Base-by-base conservation (phyloP, 2,888 invertebrate species). In the Netelia inedita region DNA sequence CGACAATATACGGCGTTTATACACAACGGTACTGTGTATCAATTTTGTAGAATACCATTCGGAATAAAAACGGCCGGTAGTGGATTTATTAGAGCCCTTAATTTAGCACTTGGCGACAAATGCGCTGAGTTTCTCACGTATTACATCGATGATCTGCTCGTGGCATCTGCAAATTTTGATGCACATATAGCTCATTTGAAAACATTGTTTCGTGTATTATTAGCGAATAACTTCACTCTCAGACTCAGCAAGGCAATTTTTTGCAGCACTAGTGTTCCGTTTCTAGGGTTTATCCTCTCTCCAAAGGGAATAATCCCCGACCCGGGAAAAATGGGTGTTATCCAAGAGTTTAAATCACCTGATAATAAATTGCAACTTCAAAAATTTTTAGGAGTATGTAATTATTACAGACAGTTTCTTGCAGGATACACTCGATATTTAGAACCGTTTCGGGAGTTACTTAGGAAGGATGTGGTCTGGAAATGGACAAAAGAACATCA, bases 351-450 rank as follows among this genome's bases (percentile, higher is more conserved):
- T 72, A 83, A 87, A 8, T 53, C 46, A 9, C 90, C 90, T 2
- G 69, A 35, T 63, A 90, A 87, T 57, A 65, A 88, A 21, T 87
- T 88, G 73, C 86, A 90, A 53, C 71, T 91, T 2, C 82, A 89
- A 50, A 75, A 75, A 68, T 87, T 90, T 74, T 28, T 85, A 11
- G 85, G 85, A 2, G n/a, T 83, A 0, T 86, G 86, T 43, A 85
- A 83, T 61, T 79, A 79, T 79, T 79, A 79, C 43, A 53, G 79
- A 10, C 72, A 72, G 43, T 79, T 79, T 57, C 23, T 78, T n/a
- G 9, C 43, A 1, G 14, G 65, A 16, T 61, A 86, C 46, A 76
- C 82, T 0, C 43, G 66, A n/a, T 81, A 74, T n/a, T 2, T 85
- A 0, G 75, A 80, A 16, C 82, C 87, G 3, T 80, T 88, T n/a